Conservation (phyloP, 2,797 vertebrate genomes). For the Rhinogobio ventralis region DNA sequence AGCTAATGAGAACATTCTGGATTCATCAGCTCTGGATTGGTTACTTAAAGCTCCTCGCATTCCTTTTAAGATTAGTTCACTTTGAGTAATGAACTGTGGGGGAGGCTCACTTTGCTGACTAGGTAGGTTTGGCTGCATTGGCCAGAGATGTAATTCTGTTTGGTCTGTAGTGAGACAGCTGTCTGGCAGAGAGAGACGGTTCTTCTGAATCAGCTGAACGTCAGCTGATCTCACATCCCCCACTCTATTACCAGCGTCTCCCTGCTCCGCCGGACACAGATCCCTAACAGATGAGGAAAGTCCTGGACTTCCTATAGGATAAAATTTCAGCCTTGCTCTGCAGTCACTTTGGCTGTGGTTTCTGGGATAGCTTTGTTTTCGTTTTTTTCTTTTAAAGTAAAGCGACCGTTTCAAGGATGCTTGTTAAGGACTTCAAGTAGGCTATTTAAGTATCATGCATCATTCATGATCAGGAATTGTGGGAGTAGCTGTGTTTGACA, state of each 20-base stretch:
- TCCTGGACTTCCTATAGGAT: constrained; percentile 25
- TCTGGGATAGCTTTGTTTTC: neutral
- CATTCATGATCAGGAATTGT: too few relatives aligned
- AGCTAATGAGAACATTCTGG: constrained; percentile 2
- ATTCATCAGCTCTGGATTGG: constrained; percentile 6
- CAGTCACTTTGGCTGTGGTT: neutral
- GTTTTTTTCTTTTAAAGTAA: neutral
- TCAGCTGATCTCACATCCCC: constrained; percentile 54
- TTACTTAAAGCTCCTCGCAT: constrained; percentile 38
- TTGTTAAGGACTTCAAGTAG: constrained; percentile 10
- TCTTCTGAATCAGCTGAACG: constrained; percentile 57
- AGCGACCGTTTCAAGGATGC: constrained; percentile 9
- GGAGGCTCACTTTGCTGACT: constrained; percentile 47
- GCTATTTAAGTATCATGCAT: constrained; percentile 4
- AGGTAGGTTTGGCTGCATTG: constrained; percentile 23
- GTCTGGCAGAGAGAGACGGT: constrained; percentile 44
- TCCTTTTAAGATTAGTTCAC: constrained; percentile 40
- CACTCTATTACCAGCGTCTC: constrained; percentile 5
- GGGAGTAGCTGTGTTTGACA: constrained; percentile 39
- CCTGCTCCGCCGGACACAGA: constrained; percentile 14
- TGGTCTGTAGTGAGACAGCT: constrained; percentile 39
- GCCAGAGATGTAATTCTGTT: constrained; percentile 42
- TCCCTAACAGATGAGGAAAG: constrained; percentile 14
- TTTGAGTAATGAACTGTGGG: constrained; percentile 34
- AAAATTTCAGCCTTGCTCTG: neutral